Evolutionary conservation across 2,797 vertebrate genomes (phyloP), one percentile per base, ranked within the genome.

Genomic region (Chloroceryle inda): DNA sequence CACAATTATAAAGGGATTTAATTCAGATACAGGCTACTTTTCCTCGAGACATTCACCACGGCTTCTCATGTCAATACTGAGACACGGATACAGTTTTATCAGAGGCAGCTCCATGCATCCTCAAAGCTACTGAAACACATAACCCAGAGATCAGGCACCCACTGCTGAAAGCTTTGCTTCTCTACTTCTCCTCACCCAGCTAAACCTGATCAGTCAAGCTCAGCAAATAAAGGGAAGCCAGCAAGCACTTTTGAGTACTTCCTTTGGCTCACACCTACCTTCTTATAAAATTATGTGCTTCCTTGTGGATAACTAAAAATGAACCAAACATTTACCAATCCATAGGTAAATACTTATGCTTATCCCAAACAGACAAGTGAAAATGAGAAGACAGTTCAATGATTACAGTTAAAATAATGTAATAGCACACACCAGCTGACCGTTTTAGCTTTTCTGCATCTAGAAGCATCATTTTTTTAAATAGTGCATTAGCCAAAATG

Each of bases 31-130:
- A 71, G 18, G 18, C 6, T 77, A 10, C 2, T 56, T 77, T 85
- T 77, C 20, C n/a, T 77, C 9, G 66, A 26, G 15, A 67, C 40
- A 49, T 55, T 69, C 31, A 78, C 10, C 8, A 13, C 13, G 17
- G 44, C 29, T 88, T 82, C 47, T 83, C 45, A 64, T 16, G 56
- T 3, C 31, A 52, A 6, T 8, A 8, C 20, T 8, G 10, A 85
- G 4, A 56, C 0, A 1, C 4, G n/a, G 29, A 16, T 2, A 31
- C 3, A 62, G 5, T 17, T 17, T 45, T 29, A 86, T 23, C 13
- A 84, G 73, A 75, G 23, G 6, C 37, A 68, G 44, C 13, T 73
- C 31, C 22, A 22, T 3, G 9, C 9, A 26, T 13, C 16, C 22
- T 53, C 16, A 66, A 64, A 92, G 4, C 23, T 53, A 49, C 19